A percentile compares a stretch with the other conserved stretches of the same genome.
These are phyloP conservation scores for Hypsibius dujardini DNA, from an alignment of 1,140 invertebrate genomes.

Conservation along the genomic window DNA sequence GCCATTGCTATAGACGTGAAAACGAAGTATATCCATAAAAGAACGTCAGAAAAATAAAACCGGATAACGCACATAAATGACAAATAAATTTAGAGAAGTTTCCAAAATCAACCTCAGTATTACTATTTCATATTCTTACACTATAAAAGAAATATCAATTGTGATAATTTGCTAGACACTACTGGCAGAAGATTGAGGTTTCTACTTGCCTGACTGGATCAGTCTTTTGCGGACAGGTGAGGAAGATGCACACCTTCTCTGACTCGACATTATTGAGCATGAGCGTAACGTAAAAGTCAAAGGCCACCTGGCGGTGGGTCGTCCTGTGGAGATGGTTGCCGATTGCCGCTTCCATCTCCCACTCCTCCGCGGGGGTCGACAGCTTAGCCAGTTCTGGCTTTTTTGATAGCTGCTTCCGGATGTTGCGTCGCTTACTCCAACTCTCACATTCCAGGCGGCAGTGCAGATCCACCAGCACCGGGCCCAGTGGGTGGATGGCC, in stretches of 20 bases:
- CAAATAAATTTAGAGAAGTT: too few species aligned
- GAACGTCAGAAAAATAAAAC: too few species aligned
- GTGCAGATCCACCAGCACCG: not conserved
- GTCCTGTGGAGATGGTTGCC: not conserved
- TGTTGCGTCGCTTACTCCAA: not conserved
- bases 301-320: not conserved
- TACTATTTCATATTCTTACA: too few species aligned
- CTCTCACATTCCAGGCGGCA: not conserved
- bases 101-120: too few species aligned
- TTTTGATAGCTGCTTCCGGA: not conserved
- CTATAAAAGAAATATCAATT: too few species aligned
- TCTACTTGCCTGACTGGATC: too few species aligned
- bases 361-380: not conserved
- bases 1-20: too few species aligned
- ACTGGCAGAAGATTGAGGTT: too few species aligned
- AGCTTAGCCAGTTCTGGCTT: not conserved
- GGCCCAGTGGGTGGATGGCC: not conserved
- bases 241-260: constrained; percentile 1
- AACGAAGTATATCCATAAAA: too few species aligned
- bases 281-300: constrained; percentile 2
- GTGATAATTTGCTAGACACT: too few species aligned
- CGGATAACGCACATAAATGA: too few species aligned
- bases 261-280: not conserved
- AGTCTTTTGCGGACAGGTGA: not conserved
- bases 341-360: not conserved